phyloP scores from a whole-genome alignment of 1,140 invertebrate genomes.

The Anoplolepis gracilipes region DNA sequence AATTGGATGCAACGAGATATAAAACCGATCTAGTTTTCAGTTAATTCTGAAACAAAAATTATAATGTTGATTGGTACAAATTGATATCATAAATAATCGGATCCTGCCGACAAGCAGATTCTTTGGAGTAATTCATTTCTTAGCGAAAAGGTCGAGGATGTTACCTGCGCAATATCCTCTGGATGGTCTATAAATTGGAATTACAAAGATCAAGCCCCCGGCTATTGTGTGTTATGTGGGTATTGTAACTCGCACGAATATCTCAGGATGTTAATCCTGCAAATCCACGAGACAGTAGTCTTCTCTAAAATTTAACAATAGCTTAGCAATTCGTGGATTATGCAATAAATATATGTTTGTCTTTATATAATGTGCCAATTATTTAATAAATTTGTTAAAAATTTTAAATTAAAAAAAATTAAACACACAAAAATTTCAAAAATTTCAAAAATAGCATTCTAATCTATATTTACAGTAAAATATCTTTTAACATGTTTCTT shows the following conservation, averaged over 20 bases:
- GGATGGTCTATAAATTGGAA: slow-evolving; percentile 38
- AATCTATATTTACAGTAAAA: neutral
- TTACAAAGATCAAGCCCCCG: slow-evolving; percentile 3
- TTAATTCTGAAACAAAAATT: neutral
- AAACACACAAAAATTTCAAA: neutral
- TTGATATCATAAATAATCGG: neutral
- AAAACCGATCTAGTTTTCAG: neutral
- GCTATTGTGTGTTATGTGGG: neutral
- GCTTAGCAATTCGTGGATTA: neutral
- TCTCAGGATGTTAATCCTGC: neutral
- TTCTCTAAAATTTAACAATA: neutral
- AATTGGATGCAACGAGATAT: neutral
- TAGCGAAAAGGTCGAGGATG: slow-evolving; percentile 16
- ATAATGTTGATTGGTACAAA: neutral
- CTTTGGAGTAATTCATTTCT: neutral
- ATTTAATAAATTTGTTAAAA: neutral
- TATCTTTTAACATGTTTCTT: neutral
- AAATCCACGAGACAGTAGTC: slow-evolving; percentile 5
- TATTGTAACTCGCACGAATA: slow-evolving; percentile 5
- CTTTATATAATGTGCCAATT: neutral
- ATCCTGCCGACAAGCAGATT: no score
- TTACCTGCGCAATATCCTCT: neutral
- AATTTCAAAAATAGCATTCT: neutral
- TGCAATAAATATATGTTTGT: neutral
- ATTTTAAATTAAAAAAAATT: neutral